Conservation (phyloP, 2,888 invertebrate genomes). For the Phalera bucephala region DNA sequence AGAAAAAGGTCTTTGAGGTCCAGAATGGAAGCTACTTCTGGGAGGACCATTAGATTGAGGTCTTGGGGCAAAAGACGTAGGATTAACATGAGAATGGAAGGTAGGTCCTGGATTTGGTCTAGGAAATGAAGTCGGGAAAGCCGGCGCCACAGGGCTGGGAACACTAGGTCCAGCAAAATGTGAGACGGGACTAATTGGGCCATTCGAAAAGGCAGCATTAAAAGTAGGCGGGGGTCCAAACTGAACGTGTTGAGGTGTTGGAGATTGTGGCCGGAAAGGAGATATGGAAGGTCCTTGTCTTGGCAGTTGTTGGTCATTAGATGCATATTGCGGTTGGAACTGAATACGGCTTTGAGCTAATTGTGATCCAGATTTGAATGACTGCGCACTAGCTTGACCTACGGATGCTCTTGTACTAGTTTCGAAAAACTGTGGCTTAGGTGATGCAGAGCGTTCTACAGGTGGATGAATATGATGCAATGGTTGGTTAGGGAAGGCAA, state of each 20-base stretch:
- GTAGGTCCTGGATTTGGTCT: slow-evolving; percentile 55
- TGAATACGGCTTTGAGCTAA: slow-evolving; percentile 75
- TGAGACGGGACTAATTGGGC: slow-evolving; percentile 49
- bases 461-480: slow-evolving; percentile 46
- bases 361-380: slow-evolving; percentile 51
- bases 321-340: slow-evolving; percentile 67
- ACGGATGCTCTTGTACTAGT: slow-evolving; percentile 42
- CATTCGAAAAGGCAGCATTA: slow-evolving; percentile 54
- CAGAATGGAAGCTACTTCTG: slow-evolving; percentile 70
- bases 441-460: slow-evolving; percentile 54
- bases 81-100: slow-evolving; percentile 58
- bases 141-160: slow-evolving; percentile 56
- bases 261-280: slow-evolving; percentile 64
- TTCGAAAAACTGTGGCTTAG: slow-evolving; percentile 50
- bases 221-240: slow-evolving; percentile 58
- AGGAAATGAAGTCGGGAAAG: slow-evolving; percentile 56
- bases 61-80: slow-evolving; percentile 54
- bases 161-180: slow-evolving; percentile 59
- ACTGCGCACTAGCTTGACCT: slow-evolving; percentile 46
- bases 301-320: slow-evolving; percentile 71
- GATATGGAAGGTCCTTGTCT: slow-evolving; percentile 65
- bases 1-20: slow-evolving; percentile 80
- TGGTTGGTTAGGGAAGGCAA: slow-evolving; percentile 75
- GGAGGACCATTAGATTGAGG: slow-evolving; percentile 71
- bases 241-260: slow-evolving; percentile 47